Conservation (phyloP, 2,888 invertebrate species). For the Heteropelma amictum region DNA sequence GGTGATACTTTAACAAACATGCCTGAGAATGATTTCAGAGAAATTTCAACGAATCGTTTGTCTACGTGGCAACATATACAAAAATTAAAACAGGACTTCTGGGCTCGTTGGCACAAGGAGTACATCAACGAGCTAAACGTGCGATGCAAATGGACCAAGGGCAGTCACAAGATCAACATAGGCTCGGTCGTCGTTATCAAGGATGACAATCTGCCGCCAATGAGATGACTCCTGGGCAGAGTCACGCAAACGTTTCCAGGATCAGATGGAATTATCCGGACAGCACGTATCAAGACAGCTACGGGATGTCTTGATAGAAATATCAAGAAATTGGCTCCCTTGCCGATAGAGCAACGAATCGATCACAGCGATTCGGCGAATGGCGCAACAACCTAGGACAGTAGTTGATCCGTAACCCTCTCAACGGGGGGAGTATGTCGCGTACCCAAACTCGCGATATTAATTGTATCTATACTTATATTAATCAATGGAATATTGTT, state of each 20-base stretch:
- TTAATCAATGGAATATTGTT: too few relatives aligned
- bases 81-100: constrained; percentile 20
- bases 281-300: too few relatives aligned
- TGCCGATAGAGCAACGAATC: too few relatives aligned
- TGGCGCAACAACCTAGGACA: too few relatives aligned
- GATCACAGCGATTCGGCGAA: too few relatives aligned
- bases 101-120: constrained; percentile 16
- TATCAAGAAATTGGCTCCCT: too few relatives aligned
- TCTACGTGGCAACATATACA: constrained; percentile 8
- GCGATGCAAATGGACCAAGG: neutral
- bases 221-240: neutral
- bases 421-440: too few relatives aligned
- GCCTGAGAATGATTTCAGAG: constrained; percentile 4
- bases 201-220: neutral
- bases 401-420: too few relatives aligned
- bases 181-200: neutral
- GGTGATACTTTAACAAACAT: constrained; percentile 11
- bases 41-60: constrained; percentile 4
- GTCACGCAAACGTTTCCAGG: neutral
- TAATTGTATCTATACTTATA: too few relatives aligned
- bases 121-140: constrained; percentile 1
- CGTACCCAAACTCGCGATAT: too few relatives aligned
- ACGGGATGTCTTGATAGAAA: too few relatives aligned
- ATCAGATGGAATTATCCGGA: too few relatives aligned
- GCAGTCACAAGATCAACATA: neutral